Evolutionary conservation across 2,797 vertebrate species (phyloP).

Genomic region (Schizothorax lantsangensis): DNA sequence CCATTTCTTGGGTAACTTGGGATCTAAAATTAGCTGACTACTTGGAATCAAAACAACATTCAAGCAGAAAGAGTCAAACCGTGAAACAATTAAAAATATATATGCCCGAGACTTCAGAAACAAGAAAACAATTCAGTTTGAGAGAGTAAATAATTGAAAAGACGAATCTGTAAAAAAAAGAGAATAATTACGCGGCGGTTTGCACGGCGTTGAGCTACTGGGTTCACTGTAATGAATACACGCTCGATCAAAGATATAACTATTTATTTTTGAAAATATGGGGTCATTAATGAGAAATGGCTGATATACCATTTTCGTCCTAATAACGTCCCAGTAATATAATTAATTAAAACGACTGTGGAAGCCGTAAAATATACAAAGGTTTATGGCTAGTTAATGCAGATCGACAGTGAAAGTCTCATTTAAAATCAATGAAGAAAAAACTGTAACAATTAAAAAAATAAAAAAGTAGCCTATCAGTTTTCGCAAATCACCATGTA

Average conservation of each 20-base stretch:
- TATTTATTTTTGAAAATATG: background rate
- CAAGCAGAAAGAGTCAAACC: constrained; percentile 47
- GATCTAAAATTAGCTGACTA: constrained; percentile 53
- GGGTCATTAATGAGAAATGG: background rate
- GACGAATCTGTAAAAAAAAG: constrained; percentile 46
- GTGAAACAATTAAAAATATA: constrained; percentile 70
- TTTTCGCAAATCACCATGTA: background rate
- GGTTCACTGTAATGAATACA: background rate
- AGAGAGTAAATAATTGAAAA: constrained; percentile 62
- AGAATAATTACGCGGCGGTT: constrained; percentile 52
- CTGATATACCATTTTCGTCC: background rate
- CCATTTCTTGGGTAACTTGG: constrained; percentile 63
- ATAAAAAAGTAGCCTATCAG: background rate
- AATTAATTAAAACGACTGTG: background rate
- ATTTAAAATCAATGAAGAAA: constrained; percentile 56
- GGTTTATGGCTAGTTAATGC: background rate
- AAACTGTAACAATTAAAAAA: background rate
- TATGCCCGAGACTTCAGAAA: constrained; percentile 59
- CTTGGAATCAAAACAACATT: constrained; percentile 31
- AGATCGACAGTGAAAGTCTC: constrained; percentile 58
- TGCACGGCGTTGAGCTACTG: constrained; percentile 27
- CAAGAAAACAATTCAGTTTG: constrained; percentile 55
- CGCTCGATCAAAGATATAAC: background rate
- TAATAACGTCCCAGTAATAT: background rate
- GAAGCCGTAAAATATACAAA: background rate